These are phyloP conservation scores for Harlomillsia oculata DNA, from an alignment of 1,140 invertebrate genomes.

Conservation along the genomic window DNA sequence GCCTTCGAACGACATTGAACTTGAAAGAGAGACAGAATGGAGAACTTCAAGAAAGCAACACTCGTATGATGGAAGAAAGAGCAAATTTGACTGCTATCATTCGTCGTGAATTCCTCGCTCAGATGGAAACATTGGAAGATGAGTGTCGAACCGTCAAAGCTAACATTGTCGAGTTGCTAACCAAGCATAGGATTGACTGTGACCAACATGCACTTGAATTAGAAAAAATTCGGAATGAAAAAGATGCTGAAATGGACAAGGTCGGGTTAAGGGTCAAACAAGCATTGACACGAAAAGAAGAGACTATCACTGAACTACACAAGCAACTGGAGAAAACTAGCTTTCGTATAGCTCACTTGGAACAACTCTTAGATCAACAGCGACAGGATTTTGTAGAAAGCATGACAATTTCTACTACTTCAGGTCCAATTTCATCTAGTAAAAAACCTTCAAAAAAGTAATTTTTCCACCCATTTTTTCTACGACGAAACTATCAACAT, in stretches of 20 bases:
- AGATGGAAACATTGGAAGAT: conserved; percentile 33
- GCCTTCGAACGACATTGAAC: conserved; percentile 43
- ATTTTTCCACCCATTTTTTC: too few species aligned
- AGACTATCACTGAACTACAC: conserved; percentile 56
- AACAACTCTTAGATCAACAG: conserved; percentile 63
- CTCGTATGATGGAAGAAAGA: conserved; percentile 39
- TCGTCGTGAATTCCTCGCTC: conserved; percentile 32
- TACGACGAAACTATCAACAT: too few species aligned
- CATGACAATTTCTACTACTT: conserved; percentile 5
- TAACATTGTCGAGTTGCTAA: conserved; percentile 26
- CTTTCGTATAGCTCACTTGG: conserved; percentile 60
- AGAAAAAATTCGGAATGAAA: conserved; percentile 30
- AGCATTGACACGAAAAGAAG: conserved; percentile 63
- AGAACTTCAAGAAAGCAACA: conserved; percentile 46
- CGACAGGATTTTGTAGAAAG: conserved; percentile 53
- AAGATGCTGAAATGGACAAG: conserved; percentile 30
- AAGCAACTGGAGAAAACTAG: conserved; percentile 55
- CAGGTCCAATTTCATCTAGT: not conserved
- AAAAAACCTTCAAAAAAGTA: not conserved
- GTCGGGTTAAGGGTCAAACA: conserved; percentile 58
- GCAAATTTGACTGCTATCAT: conserved; percentile 35
- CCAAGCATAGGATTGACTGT: conserved; percentile 32
- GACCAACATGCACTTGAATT: conserved; percentile 33
- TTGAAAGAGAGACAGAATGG: conserved; percentile 40
- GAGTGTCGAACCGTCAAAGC: conserved; percentile 31